A percentile compares a stretch with the other conserved stretches of the same genome.
phyloP scores from a whole-genome alignment of 2,888 invertebrate genomes.

The Graphium colonna region DNA sequence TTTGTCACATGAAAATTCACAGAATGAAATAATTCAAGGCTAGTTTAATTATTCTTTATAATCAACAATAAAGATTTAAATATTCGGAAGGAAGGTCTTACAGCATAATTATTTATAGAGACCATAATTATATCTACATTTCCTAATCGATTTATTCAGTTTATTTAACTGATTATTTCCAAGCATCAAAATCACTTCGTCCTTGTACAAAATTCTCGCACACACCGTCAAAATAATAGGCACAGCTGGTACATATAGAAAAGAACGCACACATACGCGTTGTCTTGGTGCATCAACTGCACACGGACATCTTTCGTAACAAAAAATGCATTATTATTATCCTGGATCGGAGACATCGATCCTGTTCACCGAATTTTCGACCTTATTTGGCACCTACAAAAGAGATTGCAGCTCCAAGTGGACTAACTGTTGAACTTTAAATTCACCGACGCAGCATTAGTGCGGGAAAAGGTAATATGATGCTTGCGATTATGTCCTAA shows the following conservation, averaged over 20 bases:
- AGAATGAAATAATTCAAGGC: too few relatives aligned
- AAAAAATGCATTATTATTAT: conserved; percentile 78
- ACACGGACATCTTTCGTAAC: conserved; percentile 65
- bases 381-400: conserved; percentile 31
- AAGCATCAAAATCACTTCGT: conserved; percentile 43
- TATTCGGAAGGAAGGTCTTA: too few relatives aligned
- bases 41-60: too few relatives aligned
- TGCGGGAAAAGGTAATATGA: background rate
- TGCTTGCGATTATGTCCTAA: conserved; percentile 30
- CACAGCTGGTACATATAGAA: conserved; percentile 74
- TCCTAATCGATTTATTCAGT: too few relatives aligned
- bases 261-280: conserved; percentile 41
- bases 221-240: conserved; percentile 69
- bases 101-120: too few relatives aligned
- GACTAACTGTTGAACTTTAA: conserved; percentile 10
- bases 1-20: too few relatives aligned
- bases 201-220: conserved; percentile 48
- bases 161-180: too few relatives aligned
- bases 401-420: conserved; percentile 27
- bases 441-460: background rate
- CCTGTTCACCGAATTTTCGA: conserved; percentile 33
- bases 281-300: conserved; percentile 58
- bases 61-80: too few relatives aligned
- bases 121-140: too few relatives aligned
- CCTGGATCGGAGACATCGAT: conserved; percentile 52